phyloP scores from a whole-genome alignment of 2,888 invertebrate genomes.

The Alloscopus bannaensis region DNA sequence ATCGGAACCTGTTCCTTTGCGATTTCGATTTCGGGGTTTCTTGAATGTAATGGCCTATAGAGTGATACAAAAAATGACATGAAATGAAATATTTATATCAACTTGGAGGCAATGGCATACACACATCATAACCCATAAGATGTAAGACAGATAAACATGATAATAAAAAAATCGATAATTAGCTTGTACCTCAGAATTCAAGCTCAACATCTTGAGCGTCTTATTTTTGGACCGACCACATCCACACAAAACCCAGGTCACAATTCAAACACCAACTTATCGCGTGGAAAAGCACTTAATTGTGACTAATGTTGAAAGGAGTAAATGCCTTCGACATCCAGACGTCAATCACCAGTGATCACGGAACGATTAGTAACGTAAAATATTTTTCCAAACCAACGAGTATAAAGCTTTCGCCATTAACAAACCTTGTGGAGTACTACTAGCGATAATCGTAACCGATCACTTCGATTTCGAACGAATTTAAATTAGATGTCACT shows the following conservation, averaged over 20 bases:
- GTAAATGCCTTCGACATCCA: too few species aligned
- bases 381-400: too few species aligned
- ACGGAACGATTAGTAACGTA: too few species aligned
- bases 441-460: too few species aligned
- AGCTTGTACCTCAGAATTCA: conserved; percentile 44
- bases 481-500: too few species aligned
- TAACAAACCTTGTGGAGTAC: too few species aligned
- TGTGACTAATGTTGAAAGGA: too few species aligned
- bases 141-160: not conserved
- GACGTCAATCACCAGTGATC: too few species aligned
- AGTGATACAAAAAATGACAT: not conserved
- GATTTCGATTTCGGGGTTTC: conserved; percentile 16
- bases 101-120: not conserved
- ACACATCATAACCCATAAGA: not conserved
- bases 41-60: conserved; percentile 48
- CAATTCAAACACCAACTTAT: too few species aligned
- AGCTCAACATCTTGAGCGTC: not conserved
- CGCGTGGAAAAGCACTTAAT: too few species aligned
- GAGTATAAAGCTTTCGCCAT: too few species aligned
- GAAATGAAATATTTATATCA: not conserved
- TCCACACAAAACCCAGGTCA: not conserved
- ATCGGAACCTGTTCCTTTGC: not conserved
- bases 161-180: conserved; percentile 3
- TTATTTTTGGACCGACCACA: not conserved
- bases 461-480: too few species aligned